Evolutionary conservation across 2,113 vertebrate genomes (phyloP), one percentile per base, ranked within the genome.

Genomic region (Dascyllus trimaculatus): DNA sequence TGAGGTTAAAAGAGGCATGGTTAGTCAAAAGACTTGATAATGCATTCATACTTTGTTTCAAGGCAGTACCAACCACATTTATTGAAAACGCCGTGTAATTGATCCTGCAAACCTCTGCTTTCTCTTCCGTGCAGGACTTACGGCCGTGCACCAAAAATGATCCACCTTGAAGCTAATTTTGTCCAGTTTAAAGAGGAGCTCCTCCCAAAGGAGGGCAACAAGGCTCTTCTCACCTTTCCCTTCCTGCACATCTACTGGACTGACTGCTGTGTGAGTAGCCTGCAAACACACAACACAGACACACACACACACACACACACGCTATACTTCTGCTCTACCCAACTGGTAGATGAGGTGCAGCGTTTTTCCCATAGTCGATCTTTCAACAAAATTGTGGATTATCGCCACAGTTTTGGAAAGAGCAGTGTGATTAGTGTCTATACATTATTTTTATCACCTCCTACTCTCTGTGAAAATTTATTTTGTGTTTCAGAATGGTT

Each of bases 221-320:
- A 97, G 82, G 98, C 98, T 2, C 96, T 99, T 52, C 94, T 99
- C 68, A 99, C 98, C 13, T 99, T 99, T 92, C 98, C 98, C 15
- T 99, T 99, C 82, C 97, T 99, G 45, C 98, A 99, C 85, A 95
- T 99, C 84, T 99, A 98, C 89, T 99, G 98, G 98, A 99, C 98
- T 3, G 98, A 99, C 85, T 99, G 98, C 93, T 99, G 97, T 75
- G 98, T 99, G 78, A 98, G 98, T 97, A 88, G 26, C 60, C 1
- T 2, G 1, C 24, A 51, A 22, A 25, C 14, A 18, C 29, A 57
- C 24, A 35, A 40, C 38, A 40, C 38, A 40, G 9, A 40, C 11
- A 40, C 38, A 40, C 38, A 11, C 38, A 11, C 38, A 11, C 38
- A 11, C 38, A 40, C 40, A 14, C 40, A 43, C 40, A 43, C 40